phyloP scores from a whole-genome alignment of 2,888 invertebrate species.

The Xanthia togata region DNA sequence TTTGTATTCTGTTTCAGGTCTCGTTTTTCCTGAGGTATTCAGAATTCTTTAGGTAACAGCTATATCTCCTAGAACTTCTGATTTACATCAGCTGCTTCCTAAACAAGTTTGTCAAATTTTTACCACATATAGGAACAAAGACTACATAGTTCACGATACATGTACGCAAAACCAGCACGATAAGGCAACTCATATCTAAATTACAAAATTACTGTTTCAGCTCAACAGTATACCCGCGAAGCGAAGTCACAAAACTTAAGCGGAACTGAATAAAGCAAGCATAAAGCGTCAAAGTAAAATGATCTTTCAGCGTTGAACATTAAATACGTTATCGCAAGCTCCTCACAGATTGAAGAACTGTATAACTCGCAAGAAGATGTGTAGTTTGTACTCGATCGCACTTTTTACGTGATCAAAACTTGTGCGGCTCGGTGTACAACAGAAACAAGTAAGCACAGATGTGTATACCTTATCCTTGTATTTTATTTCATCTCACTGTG shows the following conservation, averaged over 20 bases:
- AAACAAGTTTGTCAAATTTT: neutral
- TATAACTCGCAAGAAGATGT: constrained; percentile 70
- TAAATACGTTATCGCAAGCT: constrained; percentile 66
- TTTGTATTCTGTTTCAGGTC: constrained; percentile 37
- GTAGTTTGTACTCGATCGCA: constrained; percentile 77
- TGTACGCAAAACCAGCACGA: constrained; percentile 6
- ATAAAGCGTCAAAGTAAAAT: constrained; percentile 62
- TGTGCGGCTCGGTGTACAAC: constrained; percentile 70
- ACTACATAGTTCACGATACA: neutral
- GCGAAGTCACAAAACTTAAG: constrained; percentile 65
- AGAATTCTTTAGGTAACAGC: constrained; percentile 42
- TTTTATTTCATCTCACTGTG: constrained; percentile 65
- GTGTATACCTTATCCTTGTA: constrained; percentile 68
- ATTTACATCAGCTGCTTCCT: neutral
- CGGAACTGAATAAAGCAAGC: constrained; percentile 62
- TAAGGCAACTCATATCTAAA: constrained; percentile 25
- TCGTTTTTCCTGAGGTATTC: constrained; percentile 40
- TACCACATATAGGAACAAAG: neutral
- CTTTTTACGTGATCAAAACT: constrained; percentile 80
- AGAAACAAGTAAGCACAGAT: constrained; percentile 71
- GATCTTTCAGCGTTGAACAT: constrained; percentile 67
- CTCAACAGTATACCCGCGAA: constrained; percentile 58
- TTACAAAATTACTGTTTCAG: constrained; percentile 38
- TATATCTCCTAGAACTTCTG: constrained; percentile 20
- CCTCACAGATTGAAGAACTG: constrained; percentile 55